phyloP scores from a whole-genome alignment of 2,113 vertebrate species.

The Phoenicopterus ruber region DNA sequence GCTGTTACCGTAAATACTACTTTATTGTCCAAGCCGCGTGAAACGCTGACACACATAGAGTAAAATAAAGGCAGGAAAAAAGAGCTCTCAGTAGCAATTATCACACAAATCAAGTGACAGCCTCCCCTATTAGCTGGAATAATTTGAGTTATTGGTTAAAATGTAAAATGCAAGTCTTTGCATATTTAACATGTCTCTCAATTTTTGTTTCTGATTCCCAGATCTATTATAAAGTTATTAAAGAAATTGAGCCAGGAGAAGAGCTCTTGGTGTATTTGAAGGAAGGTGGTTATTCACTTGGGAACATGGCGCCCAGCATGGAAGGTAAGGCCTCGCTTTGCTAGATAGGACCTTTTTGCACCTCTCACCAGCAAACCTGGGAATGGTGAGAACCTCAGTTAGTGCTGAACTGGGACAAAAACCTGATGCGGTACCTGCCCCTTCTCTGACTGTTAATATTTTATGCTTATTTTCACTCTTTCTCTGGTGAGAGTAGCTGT shows the following conservation, averaged over 20 bases:
- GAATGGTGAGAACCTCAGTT: neutral
- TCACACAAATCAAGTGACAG: neutral
- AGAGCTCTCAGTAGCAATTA: neutral
- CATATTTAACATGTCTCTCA: neutral
- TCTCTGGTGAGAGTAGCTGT: no score
- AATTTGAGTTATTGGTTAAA: neutral
- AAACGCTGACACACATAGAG: neutral
- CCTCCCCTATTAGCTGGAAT: neutral
- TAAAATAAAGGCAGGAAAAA: neutral
- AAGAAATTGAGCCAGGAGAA: conserved; percentile 93
- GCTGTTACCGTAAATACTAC: neutral
- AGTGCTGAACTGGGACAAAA: neutral
- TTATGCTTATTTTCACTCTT: neutral
- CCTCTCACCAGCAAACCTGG: neutral
- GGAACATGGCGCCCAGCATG: conserved; percentile 89
- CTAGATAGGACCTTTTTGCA: neutral
- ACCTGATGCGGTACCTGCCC: neutral
- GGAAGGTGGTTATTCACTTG: conserved; percentile 89
- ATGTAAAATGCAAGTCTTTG: neutral
- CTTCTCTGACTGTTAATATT: neutral
- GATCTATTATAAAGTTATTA: conserved; percentile 97
- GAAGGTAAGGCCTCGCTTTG: conserved; percentile 85
- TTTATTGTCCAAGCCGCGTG: neutral
- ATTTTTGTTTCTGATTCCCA: conserved; percentile 51
- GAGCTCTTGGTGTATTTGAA: conserved; percentile 95